Evolutionary conservation across 2,113 vertebrate species (phyloP).

Genomic region (Rutilus rutilus): DNA sequence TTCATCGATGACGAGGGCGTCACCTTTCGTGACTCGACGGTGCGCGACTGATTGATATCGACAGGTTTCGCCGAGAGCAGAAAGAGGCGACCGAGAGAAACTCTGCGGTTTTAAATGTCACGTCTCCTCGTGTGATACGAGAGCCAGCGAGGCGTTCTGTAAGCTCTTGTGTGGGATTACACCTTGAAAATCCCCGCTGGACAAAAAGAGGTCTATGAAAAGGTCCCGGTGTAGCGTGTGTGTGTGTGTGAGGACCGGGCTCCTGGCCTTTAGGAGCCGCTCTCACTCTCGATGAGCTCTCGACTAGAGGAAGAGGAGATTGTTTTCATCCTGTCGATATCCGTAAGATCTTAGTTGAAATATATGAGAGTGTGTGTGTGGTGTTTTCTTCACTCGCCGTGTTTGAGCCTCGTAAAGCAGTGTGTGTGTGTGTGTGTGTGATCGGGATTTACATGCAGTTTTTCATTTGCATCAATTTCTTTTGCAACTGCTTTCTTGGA

Average conservation of each 20-base stretch:
- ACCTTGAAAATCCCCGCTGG: conserved; percentile 48
- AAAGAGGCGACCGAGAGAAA: conserved; percentile 49
- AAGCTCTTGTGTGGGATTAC: conserved; percentile 43
- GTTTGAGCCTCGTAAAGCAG: background rate
- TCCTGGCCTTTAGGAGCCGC: conserved; percentile 36
- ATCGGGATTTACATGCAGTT: background rate
- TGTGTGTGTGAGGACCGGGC: background rate
- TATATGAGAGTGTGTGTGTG: background rate
- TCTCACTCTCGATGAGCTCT: background rate
- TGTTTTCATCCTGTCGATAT: conserved; percentile 16
- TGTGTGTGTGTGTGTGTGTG: background rate
- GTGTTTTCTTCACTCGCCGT: background rate
- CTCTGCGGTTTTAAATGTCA: conserved; percentile 61
- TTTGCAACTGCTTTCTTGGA: background rate
- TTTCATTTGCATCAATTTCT: background rate
- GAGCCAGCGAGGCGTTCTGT: conserved; percentile 52
- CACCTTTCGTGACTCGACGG: conserved; percentile 62
- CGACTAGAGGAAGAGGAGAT: background rate
- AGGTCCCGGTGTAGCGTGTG: conserved; percentile 34
- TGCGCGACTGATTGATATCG: conserved; percentile 67
- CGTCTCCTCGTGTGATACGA: conserved; percentile 26
- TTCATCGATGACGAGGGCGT: conserved; percentile 71
- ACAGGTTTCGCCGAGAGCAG: conserved; percentile 67
- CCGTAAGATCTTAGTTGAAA: conserved; percentile 36
- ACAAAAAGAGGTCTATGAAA: conserved; percentile 33